Evolutionary conservation across 2,888 invertebrate species (phyloP), one percentile per base, ranked within the genome.

Genomic region (Tinea trinotella): DNA sequence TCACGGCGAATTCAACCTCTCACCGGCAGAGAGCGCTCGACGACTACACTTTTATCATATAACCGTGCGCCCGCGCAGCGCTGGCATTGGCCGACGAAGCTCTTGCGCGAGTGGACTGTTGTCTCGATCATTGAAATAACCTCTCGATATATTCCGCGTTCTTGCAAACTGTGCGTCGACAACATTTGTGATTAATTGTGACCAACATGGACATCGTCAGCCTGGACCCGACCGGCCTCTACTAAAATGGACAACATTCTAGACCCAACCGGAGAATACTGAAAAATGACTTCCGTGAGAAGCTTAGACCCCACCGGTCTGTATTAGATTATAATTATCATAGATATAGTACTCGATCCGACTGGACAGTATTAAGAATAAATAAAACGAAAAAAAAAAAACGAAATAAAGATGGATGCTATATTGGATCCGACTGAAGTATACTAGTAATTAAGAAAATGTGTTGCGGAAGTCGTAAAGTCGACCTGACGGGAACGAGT

Each of bases 201-300:
- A 10, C 3, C 9, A 34, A 48, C 3, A 85, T 84, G 84, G 80
- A 83, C 75, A 77, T 81, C 64, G 65, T 75, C 59, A 74, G 78
- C 52, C 61, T 85, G 68, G 84, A 85, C 67, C 84, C 84, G 10
- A 85, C 84, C 63, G 84, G 83, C 74, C 83, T 83, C 55, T 84
- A 85, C 62, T 84, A 54, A 17, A 44, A 54, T 54, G 54, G 49
- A 35, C 12, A n/a, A n/a, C n/a, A n/a, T n/a, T n/a, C 30, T 84
- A 55, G 84, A 83, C 64, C 83, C 83, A 46, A 84, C 82, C 55
- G 81, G 82, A 64, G 81, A 83, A 65, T 69, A 69, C 59, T 70
- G 30, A 55, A 40, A 62, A 65, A 57, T 58, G 35, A 54, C 54
- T 71, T 73, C 65, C 71, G 1, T 6, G n/a, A 70, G 69, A 59